Evolutionary conservation across 1,140 invertebrate species (phyloP).

Genomic region (Cyrtorhinus lividipennis): DNA sequence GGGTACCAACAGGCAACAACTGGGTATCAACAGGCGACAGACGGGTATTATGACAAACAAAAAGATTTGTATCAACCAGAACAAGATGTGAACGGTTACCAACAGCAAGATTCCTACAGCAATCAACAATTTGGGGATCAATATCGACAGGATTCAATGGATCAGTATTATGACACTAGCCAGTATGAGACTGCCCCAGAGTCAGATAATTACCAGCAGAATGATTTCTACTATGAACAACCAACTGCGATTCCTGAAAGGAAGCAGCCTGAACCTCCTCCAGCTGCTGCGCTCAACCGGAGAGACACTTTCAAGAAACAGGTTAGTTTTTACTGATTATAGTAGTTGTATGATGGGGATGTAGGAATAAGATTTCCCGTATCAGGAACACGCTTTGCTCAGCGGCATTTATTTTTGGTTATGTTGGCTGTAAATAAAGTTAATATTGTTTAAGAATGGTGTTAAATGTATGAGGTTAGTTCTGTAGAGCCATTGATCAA

Average conservation of each 20-base stretch:
- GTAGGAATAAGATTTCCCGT: background rate
- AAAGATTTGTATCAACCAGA: background rate
- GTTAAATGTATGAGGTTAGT: too few relatives aligned
- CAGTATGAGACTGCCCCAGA: background rate
- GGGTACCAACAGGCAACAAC: too few relatives aligned
- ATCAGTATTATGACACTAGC: background rate
- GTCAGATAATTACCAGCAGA: background rate
- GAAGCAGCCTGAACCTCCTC: background rate
- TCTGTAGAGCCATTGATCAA: too few relatives aligned
- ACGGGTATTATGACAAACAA: background rate
- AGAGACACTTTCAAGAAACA: conserved; percentile 1
- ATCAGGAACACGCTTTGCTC: too few relatives aligned
- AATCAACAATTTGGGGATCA: background rate
- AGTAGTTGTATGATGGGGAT: background rate
- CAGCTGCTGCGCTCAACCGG: background rate
- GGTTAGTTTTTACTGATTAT: background rate
- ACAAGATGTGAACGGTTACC: background rate
- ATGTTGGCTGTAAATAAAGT: too few relatives aligned
- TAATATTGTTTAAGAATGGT: too few relatives aligned
- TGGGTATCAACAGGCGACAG: background rate
- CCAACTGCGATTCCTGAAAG: background rate
- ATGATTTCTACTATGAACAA: background rate
- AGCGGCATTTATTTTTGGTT: too few relatives aligned
- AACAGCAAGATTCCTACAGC: background rate
- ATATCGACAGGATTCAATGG: background rate